These are phyloP conservation scores for Globodera rostochiensis DNA, from an alignment of 1,140 invertebrate genomes.

Conservation along the genomic window DNA sequence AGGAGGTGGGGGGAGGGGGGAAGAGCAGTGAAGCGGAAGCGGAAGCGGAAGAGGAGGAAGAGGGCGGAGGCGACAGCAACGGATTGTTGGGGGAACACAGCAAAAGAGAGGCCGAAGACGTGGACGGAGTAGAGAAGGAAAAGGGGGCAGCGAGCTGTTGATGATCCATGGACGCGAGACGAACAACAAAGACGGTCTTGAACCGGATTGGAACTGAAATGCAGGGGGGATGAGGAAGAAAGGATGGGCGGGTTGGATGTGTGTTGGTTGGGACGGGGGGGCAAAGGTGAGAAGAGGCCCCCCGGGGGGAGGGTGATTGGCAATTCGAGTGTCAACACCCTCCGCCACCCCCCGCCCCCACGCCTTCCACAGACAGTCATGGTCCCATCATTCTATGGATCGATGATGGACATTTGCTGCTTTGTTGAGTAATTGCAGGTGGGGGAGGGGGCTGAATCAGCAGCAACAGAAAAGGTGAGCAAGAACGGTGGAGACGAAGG, in stretches of 20 bases:
- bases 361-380: too few species aligned
- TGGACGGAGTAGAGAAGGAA: neutral
- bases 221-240: neutral
- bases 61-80: neutral
- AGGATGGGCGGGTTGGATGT: constrained; percentile 1
- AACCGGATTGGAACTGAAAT: neutral
- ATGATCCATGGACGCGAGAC: neutral
- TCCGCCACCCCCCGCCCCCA: too few species aligned
- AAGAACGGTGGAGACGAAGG: too few species aligned
- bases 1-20: neutral
- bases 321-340: too few species aligned
- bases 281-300: neutral
- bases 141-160: neutral
- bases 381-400: too few species aligned
- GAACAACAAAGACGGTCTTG: neutral
- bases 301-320: too few species aligned
- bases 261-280: neutral
- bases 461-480: too few species aligned
- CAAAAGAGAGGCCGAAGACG: neutral
- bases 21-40: neutral
- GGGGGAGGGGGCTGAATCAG: too few species aligned
- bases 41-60: neutral
- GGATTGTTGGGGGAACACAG: neutral
- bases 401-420: too few species aligned
- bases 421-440: too few species aligned